Evolutionary conservation across 2,113 vertebrate species (phyloP), one percentile per base, ranked within the genome.

Genomic region (Pungitius pungitius): DNA sequence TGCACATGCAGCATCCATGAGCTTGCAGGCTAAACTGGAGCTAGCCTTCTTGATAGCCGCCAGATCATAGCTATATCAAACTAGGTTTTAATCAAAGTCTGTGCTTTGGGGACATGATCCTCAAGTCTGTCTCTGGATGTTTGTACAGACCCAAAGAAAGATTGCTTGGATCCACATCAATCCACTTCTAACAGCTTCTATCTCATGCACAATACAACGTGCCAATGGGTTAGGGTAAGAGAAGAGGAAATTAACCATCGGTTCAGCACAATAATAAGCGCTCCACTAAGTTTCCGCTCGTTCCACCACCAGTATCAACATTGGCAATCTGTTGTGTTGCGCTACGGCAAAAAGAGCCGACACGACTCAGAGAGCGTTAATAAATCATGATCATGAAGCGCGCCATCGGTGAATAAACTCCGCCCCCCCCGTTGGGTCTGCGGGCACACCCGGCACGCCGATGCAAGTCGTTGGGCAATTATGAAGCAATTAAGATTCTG

Each of bases 341-440:
- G 61, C 78, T 60, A 82, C 72, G 69, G 87, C 87, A 89, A 93
- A 91, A 75, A 87, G 82, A 87, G 86, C 69, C 87, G 79, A 88
- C 87, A 85, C 85, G 62, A 90, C 81, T 82, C 69, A 62, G 83
- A 73, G 80, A 81, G 77, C 60, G 84, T 92, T 93, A 91, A 94
- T 94, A 92, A 93, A 94, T 94, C 92, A 92, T 83, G 90, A 92
- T 94, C 92, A 93, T 81, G 78, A 89, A 85, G 86, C 87, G 86
- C 87, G 66, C 69, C 85, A 81, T 72, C 80, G 20, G 70, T 60
- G 73, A 82, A 85, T 87, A 84, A 88, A 89, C 80, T 82, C 69
- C 75, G 82, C 81, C 81, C 85, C 75, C 24, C 85, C 75, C 24
- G 15, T 67, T 76, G 73, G 80, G 82, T 88, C 81, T 78, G 51